Conservation (phyloP, 2,888 invertebrate species). For the Platycheirus albimanus region DNA sequence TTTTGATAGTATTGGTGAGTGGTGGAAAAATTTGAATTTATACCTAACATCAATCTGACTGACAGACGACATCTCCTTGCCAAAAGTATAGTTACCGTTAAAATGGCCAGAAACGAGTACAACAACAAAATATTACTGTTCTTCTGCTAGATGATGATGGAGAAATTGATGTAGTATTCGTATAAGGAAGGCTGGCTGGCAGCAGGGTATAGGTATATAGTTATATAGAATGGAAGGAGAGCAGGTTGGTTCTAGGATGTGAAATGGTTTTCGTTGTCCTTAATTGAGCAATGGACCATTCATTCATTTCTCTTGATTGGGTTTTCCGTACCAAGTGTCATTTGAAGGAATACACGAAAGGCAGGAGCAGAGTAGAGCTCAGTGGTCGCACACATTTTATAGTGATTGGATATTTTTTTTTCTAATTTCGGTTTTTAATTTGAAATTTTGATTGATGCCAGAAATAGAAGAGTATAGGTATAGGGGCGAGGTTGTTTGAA, state of each 20-base stretch:
- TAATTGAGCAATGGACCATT: conserved; percentile 73
- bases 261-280: conserved; percentile 52
- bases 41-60: conserved; percentile 53
- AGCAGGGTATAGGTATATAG: too few relatives aligned
- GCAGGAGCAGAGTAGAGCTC: neutral
- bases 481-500: too few relatives aligned
- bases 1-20: conserved; percentile 32
- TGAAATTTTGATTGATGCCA: conserved; percentile 65
- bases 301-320: conserved; percentile 73
- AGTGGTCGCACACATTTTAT: conserved; percentile 53
- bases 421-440: conserved; percentile 50
- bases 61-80: conserved; percentile 60
- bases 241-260: neutral
- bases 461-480: neutral
- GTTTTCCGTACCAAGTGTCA: conserved; percentile 61
- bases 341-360: conserved; percentile 15
- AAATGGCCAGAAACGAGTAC: conserved; percentile 18
- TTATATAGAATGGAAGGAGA: too few relatives aligned
- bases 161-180: conserved; percentile 39
- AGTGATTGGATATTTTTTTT: conserved; percentile 56
- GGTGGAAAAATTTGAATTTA: conserved; percentile 68
- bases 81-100: conserved; percentile 54
- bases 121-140: conserved; percentile 31
- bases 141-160: conserved; percentile 29
- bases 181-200: neutral